Base-by-base conservation (phyloP, 2,797 vertebrate species). In the Melanotaenia pygmaea region DNA sequence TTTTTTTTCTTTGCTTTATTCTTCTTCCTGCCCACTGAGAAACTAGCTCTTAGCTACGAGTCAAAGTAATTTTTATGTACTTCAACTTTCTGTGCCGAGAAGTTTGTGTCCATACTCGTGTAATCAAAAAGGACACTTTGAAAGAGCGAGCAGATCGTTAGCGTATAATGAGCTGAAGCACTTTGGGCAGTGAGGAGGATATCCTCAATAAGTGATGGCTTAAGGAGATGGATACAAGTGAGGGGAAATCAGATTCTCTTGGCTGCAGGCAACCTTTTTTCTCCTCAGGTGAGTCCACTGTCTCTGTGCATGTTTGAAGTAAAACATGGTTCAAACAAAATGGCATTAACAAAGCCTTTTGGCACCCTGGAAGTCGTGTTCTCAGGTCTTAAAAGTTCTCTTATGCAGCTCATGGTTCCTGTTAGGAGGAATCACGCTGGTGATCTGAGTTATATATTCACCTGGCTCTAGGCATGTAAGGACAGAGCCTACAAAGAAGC, bases 281-380 rank as follows among this genome's bases (percentile, higher is more conserved):
- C 84, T 85, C 87, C 74, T 78, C 86, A 91, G 91, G 92, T 93
- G 90, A 93, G 87, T 91, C 86, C 68, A 83, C 85, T 83, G 67
- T 80, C 68, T 88, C 63, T 45, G 67, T 64, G 80, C 43, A 64
- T 73, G 74, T 92, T 90, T 90, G 88, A 91, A 90, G 87, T 88
- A 58, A 78, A 84, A 65, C 50, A 60, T 59, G 76, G 76, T 80
- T 89, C 75, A 80, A 86, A 90, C 82, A 82, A 78, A 75, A 59
- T 28, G 54, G 74, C 82, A 81, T 89, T 80, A 92, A 88, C 84
- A 88, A 89, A 90, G 85, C 78, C 57, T 70, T 84, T 75, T 83
- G 72, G 83, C 70, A 63, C 70, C 56, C 67, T 13, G 34, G 78
- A 76, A 79, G 78, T 67, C 47, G 38, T 66, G 60, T 70, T 61